These are phyloP conservation scores for Chrysoperla carnea DNA, from an alignment of 1,140 invertebrate species.

Conservation along the genomic window DNA sequence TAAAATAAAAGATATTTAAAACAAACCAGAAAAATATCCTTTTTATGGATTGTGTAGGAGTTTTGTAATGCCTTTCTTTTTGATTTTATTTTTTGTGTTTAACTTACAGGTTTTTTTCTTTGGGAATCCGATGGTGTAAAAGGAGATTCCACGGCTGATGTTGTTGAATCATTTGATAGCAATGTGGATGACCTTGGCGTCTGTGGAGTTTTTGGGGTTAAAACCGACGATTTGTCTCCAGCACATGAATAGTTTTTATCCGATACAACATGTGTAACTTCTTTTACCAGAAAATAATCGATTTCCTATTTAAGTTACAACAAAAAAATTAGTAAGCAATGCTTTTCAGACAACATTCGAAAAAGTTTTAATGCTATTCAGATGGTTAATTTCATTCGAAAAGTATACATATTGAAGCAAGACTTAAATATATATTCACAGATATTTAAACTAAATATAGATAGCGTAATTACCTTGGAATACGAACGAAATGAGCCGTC, in stretches of 20 bases:
- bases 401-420: too few species aligned
- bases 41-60: too few species aligned
- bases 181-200: slow-evolving; percentile 2
- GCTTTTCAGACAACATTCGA: not conserved
- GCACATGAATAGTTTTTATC: slow-evolving; percentile 26
- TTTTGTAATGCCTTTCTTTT: too few species aligned
- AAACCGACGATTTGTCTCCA: slow-evolving; percentile 5
- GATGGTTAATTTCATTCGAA: too few species aligned
- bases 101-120: slow-evolving; percentile 4
- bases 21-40: too few species aligned
- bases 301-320: slow-evolving; percentile 19
- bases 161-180: not conserved
- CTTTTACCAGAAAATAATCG: slow-evolving; percentile 35
- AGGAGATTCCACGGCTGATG: slow-evolving; percentile 1
- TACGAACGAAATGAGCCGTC: too few species aligned
- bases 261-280: slow-evolving; percentile 34
- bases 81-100: not conserved
- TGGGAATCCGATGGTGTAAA: not conserved
- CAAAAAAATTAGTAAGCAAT: not conserved
- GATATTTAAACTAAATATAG: not conserved
- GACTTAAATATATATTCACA: not conserved
- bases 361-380: not conserved
- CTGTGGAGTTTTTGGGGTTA: slow-evolving; percentile 6
- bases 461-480: too few species aligned
- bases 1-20: not conserved